phyloP scores from a whole-genome alignment of 2,888 invertebrate genomes.

The Cancer borealis region DNA sequence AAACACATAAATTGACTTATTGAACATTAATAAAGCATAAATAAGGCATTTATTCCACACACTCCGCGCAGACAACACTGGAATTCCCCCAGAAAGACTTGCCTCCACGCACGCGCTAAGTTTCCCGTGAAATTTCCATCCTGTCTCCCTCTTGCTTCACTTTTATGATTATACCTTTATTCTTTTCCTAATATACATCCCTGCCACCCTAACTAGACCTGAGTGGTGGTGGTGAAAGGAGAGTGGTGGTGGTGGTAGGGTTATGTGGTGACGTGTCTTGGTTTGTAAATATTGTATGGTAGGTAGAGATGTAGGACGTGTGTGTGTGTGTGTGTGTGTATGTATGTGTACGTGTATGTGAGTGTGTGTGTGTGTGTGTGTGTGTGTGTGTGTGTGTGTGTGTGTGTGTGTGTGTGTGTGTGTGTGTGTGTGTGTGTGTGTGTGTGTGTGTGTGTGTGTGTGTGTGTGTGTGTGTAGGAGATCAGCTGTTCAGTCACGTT shows the following conservation, averaged over 20 bases:
- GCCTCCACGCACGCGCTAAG: background rate
- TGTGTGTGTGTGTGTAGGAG: background rate
- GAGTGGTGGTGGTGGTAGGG: background rate
- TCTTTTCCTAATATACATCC: background rate
- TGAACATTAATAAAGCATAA: background rate
- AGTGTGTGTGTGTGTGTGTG: background rate
- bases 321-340: background rate
- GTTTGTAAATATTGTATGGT: background rate
- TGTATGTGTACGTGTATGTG: background rate
- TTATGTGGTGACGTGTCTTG: too few species aligned
- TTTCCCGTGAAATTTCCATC: slow-evolving; percentile 15
- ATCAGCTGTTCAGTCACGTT: background rate
- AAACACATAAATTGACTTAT: background rate
- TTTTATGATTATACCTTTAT: background rate
- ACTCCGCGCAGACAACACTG: background rate
- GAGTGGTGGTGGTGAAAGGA: too few species aligned
- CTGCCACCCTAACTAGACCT: background rate
- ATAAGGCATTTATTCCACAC: background rate
- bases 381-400: background rate
- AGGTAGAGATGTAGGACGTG: background rate
- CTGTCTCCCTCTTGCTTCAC: background rate
- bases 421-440: background rate
- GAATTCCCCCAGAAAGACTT: background rate
- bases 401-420: too few species aligned
- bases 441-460: background rate